These are phyloP conservation scores for Dromius quadrimaculatus DNA, from an alignment of 2,888 invertebrate genomes.

Conservation along the genomic window DNA sequence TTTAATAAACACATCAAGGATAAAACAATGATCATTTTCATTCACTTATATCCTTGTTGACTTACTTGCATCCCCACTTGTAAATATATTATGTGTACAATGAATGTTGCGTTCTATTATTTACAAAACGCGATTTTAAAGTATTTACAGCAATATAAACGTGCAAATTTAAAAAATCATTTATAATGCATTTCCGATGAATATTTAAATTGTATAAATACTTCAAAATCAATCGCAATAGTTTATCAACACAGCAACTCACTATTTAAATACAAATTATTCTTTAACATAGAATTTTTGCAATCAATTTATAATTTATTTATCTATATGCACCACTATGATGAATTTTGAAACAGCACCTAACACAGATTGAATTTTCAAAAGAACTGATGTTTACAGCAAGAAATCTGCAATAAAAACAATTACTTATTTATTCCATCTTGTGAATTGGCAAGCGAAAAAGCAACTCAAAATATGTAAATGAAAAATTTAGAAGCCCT, in stretches of 20 bases:
- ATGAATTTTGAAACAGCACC: constrained; percentile 50
- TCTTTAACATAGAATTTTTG: constrained; percentile 46
- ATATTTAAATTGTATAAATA: constrained; percentile 15
- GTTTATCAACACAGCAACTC: constrained; percentile 36
- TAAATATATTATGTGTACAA: constrained; percentile 23
- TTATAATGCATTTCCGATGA: background rate
- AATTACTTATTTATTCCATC: background rate
- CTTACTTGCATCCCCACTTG: constrained; percentile 16
- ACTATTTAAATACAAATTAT: constrained; percentile 28
- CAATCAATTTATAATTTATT: constrained; percentile 47
- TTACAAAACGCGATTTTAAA: constrained; percentile 11
- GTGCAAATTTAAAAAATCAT: constrained; percentile 1
- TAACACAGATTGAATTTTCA: constrained; percentile 45
- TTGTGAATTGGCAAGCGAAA: too few relatives aligned
- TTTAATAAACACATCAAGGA: background rate
- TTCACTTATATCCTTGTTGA: background rate
- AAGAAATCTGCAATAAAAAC: constrained; percentile 63
- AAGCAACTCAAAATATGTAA: background rate
- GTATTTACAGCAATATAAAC: constrained; percentile 9
- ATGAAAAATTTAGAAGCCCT: background rate
- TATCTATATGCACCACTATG: constrained; percentile 51
- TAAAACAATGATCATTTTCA: background rate
- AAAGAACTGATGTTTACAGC: constrained; percentile 62
- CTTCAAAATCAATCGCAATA: constrained; percentile 27
- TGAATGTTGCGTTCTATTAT: constrained; percentile 14